These are phyloP conservation scores for Thryonomys swinderianus DNA, from an alignment of 2,113 vertebrate genomes.

Conservation along the genomic window DNA sequence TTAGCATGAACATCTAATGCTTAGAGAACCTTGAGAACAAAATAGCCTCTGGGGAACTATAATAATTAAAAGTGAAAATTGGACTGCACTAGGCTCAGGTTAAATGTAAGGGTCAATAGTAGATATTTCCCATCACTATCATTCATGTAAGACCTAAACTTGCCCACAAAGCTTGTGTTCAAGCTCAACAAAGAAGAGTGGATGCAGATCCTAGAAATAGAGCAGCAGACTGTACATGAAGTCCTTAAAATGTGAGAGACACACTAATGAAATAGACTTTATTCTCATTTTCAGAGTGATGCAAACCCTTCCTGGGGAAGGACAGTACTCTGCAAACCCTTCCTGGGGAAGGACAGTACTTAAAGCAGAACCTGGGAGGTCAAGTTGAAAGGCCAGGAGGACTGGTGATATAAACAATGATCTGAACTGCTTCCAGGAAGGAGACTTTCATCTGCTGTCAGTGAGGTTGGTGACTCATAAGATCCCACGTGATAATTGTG, in stretches of 20 bases:
- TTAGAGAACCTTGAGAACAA: neutral
- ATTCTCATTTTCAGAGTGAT: neutral
- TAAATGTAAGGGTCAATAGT: neutral
- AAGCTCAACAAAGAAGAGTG: neutral
- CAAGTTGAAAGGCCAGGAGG: neutral
- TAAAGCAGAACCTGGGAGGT: neutral
- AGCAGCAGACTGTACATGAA: neutral
- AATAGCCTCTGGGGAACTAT: neutral
- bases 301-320: constrained; percentile 6
- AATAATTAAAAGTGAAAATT: constrained; percentile 51
- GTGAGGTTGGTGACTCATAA: neutral
- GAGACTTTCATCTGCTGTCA: neutral
- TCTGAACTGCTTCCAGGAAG: neutral
- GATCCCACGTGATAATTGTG: neutral
- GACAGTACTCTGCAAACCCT: neutral
- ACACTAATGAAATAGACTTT: neutral
- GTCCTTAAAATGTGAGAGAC: neutral
- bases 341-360: neutral
- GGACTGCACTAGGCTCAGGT: neutral
- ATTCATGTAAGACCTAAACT: neutral
- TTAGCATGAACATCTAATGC: neutral
- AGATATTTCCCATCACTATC: neutral
- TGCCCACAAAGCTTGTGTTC: neutral
- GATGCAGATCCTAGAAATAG: neutral
- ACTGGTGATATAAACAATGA: neutral